phyloP scores from a whole-genome alignment of 2,888 invertebrate species.

The Branchipolynoe longqiensis region DNA sequence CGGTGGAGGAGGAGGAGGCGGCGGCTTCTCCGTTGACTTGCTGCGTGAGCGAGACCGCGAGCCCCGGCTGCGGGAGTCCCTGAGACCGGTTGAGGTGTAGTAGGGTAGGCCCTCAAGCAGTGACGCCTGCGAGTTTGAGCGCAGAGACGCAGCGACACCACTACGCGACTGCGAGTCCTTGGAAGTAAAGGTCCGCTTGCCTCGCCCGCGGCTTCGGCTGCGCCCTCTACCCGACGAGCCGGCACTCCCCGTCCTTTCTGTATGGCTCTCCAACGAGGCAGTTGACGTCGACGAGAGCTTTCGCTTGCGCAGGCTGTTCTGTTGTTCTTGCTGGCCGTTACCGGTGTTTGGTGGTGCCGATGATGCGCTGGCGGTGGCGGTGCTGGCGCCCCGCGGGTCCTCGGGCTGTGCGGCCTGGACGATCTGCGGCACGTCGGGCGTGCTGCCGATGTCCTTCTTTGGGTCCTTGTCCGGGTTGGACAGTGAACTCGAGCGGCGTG shows the following conservation, averaged over 20 bases:
- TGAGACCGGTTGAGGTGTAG: conserved; percentile 15
- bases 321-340: too few species aligned
- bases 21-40: conserved; percentile 52
- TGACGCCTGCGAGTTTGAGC: conserved; percentile 62
- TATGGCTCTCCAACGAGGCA: conserved; percentile 34
- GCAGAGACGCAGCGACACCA: conserved; percentile 57
- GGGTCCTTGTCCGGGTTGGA: conserved; percentile 57
- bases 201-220: conserved; percentile 39
- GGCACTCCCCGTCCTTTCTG: conserved; percentile 22
- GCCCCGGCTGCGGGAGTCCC: conserved; percentile 33
- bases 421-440: conserved; percentile 25
- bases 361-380: neutral
- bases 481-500: conserved; percentile 42
- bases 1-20: too few species aligned
- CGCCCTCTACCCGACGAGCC: conserved; percentile 16
- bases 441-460: conserved; percentile 43
- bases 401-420: conserved; percentile 52
- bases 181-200: conserved; percentile 43
- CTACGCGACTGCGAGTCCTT: conserved; percentile 34
- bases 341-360: neutral
- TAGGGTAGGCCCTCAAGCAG: conserved; percentile 62
- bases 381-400: neutral
- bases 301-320: neutral
- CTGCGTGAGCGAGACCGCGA: conserved; percentile 44
- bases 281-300: conserved; percentile 27